These are phyloP conservation scores for Myzus persicae DNA, from an alignment of 1,140 invertebrate species.

Conservation along the genomic window DNA sequence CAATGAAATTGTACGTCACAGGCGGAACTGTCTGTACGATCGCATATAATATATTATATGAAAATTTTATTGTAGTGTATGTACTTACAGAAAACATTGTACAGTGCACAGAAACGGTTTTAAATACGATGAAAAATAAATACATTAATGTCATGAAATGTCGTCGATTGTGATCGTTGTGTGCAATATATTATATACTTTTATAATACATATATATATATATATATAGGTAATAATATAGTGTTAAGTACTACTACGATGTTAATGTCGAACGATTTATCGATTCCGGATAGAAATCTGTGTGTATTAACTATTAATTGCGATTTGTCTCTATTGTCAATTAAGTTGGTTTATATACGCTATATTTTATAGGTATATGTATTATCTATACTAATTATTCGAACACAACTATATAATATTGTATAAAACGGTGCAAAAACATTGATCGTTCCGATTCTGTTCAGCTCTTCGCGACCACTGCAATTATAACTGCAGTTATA, in stretches of 20 bases:
- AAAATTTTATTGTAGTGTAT: background rate
- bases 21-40: background rate
- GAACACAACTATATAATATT: background rate
- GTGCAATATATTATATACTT: background rate
- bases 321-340: constrained; percentile 1
- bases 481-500: no score
- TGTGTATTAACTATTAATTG: background rate
- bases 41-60: background rate
- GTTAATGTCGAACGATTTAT: background rate
- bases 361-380: background rate
- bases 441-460: background rate
- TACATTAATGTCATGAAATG: background rate
- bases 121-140: background rate
- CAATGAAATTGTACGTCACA: background rate
- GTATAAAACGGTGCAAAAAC: background rate
- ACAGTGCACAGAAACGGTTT: background rate
- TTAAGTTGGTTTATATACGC: background rate
- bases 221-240: background rate
- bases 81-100: background rate
- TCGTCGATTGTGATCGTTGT: background rate
- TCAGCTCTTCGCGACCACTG: background rate
- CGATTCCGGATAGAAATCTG: background rate
- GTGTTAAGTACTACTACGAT: background rate
- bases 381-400: background rate
- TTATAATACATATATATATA: background rate